Evolutionary conservation across 1,140 invertebrate species (phyloP), one percentile per base, ranked within the genome.

Genomic region (Cephus cinctus): DNA sequence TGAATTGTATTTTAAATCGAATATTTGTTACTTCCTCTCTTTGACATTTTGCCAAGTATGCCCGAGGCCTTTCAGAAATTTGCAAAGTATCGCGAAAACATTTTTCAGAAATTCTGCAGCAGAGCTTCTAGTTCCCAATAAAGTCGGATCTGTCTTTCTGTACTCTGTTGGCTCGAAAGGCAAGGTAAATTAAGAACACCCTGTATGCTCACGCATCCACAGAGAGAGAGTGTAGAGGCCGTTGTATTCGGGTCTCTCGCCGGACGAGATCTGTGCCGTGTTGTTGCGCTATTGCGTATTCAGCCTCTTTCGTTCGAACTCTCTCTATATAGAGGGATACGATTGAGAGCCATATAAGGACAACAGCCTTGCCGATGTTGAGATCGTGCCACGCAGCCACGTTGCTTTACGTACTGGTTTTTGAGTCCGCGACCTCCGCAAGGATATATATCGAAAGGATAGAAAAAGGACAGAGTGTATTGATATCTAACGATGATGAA

Each of bases 281-380:
- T 27, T n/a, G 25, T 27, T 27, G 25, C 44, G 44, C 36, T 21
- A 52, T 52, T 61, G 50, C 50, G 42, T 42, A 50, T 61, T 58
- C 54, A 56, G 52, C 52, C 56, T 62, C 56, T 56, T 58, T 62
- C n/a, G n/a, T n/a, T n/a, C 60, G 35, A 52, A 50, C 42, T 61
- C 59, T 56, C 43, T 38, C 52, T 61, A 57, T 56, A 56, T 49
- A 57, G 36, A 48, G 42, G 39, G 40, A 8, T 27, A 51, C 55
- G 53, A 53, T 44, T 43, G 47, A 40, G 35, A 58, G 54, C 56
- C 58, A 57, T 66, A 63, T 65, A 61, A 58, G 63, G 62, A 63
- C 58, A 27, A 27, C 25, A 27, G 25, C 25, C 25, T 27, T 62
- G 60, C 41, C 45, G 59, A 52, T 62, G 52, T 47, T 62, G 59